Percentiles rank a stretch among this genome's conserved stretches.
phyloP scores from a whole-genome alignment of 2,797 vertebrate genomes.

The Squalus acanthias region DNA sequence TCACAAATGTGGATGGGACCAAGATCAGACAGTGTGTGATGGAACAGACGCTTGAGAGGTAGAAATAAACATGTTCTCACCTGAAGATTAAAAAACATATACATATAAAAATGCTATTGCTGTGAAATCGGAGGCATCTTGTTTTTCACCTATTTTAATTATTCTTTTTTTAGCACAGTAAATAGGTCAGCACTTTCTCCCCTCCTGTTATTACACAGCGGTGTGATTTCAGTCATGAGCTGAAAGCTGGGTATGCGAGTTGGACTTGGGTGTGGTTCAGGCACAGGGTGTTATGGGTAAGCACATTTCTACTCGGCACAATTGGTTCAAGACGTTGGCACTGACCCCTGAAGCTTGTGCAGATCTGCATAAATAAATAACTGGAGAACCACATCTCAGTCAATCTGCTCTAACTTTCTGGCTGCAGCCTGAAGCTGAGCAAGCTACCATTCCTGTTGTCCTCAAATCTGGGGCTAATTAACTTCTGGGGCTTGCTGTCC shows the following conservation, averaged over 20 bases:
- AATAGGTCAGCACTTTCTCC: background rate
- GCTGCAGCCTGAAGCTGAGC: background rate
- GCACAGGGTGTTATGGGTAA: slow-evolving; percentile 19
- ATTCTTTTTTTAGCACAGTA: background rate
- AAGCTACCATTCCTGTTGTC: background rate
- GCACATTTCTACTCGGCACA: slow-evolving; percentile 17
- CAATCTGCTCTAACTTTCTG: background rate
- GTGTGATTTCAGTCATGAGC: background rate
- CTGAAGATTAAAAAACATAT: background rate
- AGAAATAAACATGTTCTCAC: background rate
- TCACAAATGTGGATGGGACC: background rate
- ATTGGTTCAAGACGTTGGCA: slow-evolving; percentile 16
- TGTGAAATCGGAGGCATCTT: background rate
- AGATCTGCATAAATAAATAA: slow-evolving; percentile 25
- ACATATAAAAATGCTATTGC: background rate
- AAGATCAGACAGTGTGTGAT: background rate
- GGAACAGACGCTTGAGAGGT: background rate
- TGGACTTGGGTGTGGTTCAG: slow-evolving; percentile 17
- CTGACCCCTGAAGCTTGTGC: background rate
- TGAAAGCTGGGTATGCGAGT: background rate
- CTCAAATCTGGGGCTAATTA: background rate
- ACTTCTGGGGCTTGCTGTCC: background rate
- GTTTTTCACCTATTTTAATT: background rate
- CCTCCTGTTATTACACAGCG: background rate
- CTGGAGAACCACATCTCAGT: slow-evolving; percentile 29